Evolutionary conservation across 2,797 vertebrate species (phyloP).

Genomic region (Halcyon chelicuti): DNA sequence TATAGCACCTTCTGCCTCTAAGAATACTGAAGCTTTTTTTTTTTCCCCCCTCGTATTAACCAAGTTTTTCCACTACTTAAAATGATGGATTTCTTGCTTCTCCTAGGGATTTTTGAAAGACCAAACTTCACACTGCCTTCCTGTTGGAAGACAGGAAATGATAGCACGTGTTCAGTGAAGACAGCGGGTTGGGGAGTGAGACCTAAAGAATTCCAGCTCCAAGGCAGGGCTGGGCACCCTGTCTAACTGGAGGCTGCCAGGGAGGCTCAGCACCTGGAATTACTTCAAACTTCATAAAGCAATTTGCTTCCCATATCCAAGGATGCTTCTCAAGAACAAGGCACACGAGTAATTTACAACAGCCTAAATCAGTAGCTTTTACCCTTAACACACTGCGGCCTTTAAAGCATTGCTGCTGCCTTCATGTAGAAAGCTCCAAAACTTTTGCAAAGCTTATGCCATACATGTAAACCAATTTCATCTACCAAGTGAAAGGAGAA

Average conservation of each 20-base stretch:
- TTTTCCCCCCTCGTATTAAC: neutral
- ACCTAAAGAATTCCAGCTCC: accelerated
- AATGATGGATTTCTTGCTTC: neutral
- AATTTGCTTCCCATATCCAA: neutral
- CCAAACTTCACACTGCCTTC: neutral
- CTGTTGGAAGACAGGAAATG: accelerated
- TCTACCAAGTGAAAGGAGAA: neutral
- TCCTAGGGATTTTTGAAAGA: neutral
- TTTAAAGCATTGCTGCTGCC: neutral
- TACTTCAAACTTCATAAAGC: neutral
- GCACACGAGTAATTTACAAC: neutral
- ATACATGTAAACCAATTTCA: neutral
- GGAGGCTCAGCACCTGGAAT: no score
- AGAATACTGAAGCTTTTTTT: neutral
- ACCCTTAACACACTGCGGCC: neutral
- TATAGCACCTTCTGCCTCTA: neutral
- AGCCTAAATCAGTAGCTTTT: neutral
- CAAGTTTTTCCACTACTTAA: neutral
- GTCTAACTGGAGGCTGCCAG: neutral
- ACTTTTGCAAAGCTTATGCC: neutral
- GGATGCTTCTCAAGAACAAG: neutral
- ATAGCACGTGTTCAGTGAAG: neutral
- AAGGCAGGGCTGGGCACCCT: accelerated
- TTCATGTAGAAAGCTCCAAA: neutral
- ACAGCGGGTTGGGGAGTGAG: accelerated